phyloP scores from a whole-genome alignment of 2,888 invertebrate species.

The Rhyacophila evoluta region DNA sequence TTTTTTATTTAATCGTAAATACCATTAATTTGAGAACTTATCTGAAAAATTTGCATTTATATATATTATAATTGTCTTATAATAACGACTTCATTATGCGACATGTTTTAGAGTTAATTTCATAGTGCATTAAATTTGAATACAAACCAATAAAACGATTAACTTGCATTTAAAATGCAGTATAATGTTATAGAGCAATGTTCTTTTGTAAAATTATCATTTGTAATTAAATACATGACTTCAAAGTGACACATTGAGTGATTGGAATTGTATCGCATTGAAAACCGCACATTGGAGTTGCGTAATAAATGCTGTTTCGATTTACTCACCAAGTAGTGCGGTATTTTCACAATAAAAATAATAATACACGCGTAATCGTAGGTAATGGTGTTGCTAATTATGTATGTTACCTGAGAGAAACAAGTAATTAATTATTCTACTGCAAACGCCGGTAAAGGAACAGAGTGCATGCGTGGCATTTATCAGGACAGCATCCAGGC shows the following conservation, averaged over 20 bases:
- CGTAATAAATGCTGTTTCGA: not conserved
- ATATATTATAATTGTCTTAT: no score
- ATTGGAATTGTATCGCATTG: not conserved
- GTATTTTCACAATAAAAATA: not conserved
- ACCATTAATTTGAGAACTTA: no score
- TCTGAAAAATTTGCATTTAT: no score
- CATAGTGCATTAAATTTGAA: no score
- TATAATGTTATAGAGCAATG: not conserved
- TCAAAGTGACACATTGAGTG: not conserved
- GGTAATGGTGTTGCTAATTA: slow-evolving; percentile 45
- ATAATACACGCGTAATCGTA: slow-evolving; percentile 34
- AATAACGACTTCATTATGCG: no score
- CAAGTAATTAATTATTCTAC: slow-evolving; percentile 42
- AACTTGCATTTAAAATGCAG: not conserved
- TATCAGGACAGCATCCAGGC: not conserved
- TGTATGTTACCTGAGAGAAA: slow-evolving; percentile 42
- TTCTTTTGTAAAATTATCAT: not conserved
- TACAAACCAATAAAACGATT: no score
- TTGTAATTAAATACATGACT: slow-evolving; percentile 20
- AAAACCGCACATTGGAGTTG: not conserved
- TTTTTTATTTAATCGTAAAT: no score
- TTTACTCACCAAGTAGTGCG: not conserved
- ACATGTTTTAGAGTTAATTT: no score
- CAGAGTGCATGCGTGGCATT: not conserved
- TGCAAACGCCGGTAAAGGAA: not conserved